Evolutionary conservation across 2,113 vertebrate species (phyloP).

Genomic region (Myiozetetes cayanensis): DNA sequence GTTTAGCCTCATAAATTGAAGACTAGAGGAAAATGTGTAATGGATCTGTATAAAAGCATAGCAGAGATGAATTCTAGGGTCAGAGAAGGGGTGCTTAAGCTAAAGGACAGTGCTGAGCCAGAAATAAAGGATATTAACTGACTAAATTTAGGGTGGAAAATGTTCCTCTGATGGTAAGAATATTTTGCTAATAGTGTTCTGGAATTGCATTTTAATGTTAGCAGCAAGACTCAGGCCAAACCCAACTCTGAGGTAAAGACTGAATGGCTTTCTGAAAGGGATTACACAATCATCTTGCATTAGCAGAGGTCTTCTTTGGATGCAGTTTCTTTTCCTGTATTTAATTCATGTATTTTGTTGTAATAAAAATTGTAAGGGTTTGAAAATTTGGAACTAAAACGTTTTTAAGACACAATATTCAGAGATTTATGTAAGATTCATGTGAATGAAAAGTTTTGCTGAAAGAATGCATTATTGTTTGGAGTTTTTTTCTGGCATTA

Average conservation of each 20-base stretch:
- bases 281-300: not conserved
- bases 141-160: constrained; percentile 2
- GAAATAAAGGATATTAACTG: not conserved
- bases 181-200: not conserved
- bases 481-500: not conserved
- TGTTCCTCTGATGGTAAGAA: not conserved
- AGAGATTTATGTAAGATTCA: not conserved
- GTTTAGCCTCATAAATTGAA: not conserved
- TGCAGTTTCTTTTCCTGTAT: not conserved
- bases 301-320: not conserved
- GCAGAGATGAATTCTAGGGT: not conserved
- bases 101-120: not conserved
- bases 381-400: not conserved
- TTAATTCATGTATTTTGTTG: not conserved
- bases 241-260: not conserved
- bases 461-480: not conserved
- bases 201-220: not conserved
- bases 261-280: not conserved
- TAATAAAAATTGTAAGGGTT: not conserved
- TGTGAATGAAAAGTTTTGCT: not conserved
- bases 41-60: not conserved
- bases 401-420: not conserved
- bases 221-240: not conserved
- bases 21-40: not conserved
- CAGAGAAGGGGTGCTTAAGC: not conserved